Percentiles rank a stretch among this genome's conserved stretches.
These are phyloP conservation scores for Luidia sarsii DNA, from an alignment of 53 echinoderm and acorn worm species.

Conservation along the genomic window DNA sequence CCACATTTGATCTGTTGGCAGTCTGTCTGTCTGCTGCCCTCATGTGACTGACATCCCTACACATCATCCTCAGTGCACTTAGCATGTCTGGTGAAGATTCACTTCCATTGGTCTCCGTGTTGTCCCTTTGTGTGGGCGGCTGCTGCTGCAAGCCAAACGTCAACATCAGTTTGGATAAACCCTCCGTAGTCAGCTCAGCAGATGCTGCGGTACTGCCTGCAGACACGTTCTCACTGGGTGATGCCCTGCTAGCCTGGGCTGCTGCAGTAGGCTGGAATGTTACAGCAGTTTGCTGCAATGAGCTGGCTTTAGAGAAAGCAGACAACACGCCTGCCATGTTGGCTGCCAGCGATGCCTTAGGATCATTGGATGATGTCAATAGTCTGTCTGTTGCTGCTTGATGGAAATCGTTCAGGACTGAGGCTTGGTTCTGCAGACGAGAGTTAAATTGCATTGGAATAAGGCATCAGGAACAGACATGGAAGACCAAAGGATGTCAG, in stretches of 20 bases:
- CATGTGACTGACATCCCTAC: slow-evolving; percentile 74
- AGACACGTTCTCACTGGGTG: neutral
- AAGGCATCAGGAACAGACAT: neutral
- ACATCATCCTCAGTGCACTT: slow-evolving; percentile 69
- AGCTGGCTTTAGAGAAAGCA: slow-evolving; percentile 47
- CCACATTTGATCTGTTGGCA: slow-evolving; percentile 15
- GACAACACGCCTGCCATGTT: slow-evolving; percentile 61
- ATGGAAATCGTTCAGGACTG: slow-evolving; percentile 71
- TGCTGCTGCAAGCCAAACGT: neutral
- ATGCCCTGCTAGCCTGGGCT: neutral
- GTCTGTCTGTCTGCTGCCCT: slow-evolving; percentile 52
- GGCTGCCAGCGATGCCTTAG: slow-evolving; percentile 42
- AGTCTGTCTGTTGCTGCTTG: slow-evolving; percentile 53
- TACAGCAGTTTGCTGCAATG: slow-evolving; percentile 16
- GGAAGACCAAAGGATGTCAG: neutral
- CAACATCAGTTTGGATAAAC: neutral
- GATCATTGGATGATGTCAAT: slow-evolving; percentile 5
- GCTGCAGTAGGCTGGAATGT: too few species aligned
- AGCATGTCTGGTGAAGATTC: slow-evolving; percentile 43
- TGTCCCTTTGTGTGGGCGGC: neutral
- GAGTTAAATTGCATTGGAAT: too few species aligned
- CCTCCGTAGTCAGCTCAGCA: neutral
- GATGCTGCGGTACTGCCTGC: neutral
- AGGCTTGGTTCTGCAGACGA: slow-evolving; percentile 69
- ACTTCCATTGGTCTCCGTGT: neutral